These are phyloP conservation scores for Cottoperca gobio DNA, from an alignment of 2,797 vertebrate genomes.

Conservation along the genomic window DNA sequence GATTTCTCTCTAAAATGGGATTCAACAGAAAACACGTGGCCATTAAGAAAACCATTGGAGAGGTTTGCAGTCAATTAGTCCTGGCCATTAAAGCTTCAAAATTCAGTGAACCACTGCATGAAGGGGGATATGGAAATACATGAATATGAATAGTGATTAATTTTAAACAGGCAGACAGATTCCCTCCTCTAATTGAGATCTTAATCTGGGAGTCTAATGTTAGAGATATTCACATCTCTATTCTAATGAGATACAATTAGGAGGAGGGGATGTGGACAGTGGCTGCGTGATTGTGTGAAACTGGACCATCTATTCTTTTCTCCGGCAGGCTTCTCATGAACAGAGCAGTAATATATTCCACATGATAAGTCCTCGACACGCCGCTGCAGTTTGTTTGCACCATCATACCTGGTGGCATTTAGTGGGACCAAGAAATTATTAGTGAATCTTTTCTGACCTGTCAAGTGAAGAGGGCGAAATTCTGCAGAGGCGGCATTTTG, in stretches of 20 bases:
- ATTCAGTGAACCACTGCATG: conserved; percentile 51
- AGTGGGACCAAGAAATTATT: conserved; percentile 30
- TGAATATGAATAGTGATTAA: conserved; percentile 57
- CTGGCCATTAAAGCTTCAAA: conserved; percentile 57
- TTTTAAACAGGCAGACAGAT: conserved; percentile 58
- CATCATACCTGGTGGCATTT: conserved; percentile 36
- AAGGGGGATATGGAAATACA: conserved; percentile 52
- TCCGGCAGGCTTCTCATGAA: conserved; percentile 33
- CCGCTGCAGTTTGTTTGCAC: conserved; percentile 14
- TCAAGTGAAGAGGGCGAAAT: conserved; percentile 40
- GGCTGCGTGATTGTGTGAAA: conserved; percentile 33
- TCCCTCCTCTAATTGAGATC: conserved; percentile 67
- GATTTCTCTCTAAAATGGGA: conserved; percentile 46
- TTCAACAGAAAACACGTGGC: conserved; percentile 43
- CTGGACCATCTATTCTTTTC: conserved; percentile 16
- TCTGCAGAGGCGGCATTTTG: conserved; percentile 47
- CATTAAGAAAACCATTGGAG: conserved; percentile 61
- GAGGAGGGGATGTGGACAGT: conserved; percentile 49
- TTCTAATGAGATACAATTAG: conserved; percentile 78
- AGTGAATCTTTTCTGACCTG: conserved; percentile 56
- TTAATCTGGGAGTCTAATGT: conserved; percentile 73
- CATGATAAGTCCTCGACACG: conserved; percentile 39
- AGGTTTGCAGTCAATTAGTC: conserved; percentile 68
- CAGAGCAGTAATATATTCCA: conserved; percentile 25
- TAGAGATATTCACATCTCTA: conserved; percentile 60